Percentiles rank a stretch among this genome's conserved stretches.
Conservation (phyloP, 1,140 invertebrate genomes). For the Drosophila jambulina region DNA sequence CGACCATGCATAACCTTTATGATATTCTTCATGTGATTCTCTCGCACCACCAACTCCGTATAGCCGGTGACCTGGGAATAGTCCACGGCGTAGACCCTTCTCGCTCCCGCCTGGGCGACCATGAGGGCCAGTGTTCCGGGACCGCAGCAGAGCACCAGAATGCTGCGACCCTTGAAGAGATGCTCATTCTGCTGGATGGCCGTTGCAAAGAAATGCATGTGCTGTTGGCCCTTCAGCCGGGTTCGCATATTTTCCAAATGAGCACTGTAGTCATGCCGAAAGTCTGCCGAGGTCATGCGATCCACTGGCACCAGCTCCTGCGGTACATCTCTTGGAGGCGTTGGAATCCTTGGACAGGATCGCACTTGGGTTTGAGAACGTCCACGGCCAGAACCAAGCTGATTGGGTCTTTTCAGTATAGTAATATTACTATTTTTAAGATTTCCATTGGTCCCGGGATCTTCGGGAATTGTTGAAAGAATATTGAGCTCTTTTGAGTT, state of each 20-base stretch:
- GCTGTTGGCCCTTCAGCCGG: conserved; percentile 98
- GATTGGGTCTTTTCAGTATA: neutral
- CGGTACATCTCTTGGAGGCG: conserved; percentile 31
- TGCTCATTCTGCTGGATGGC: conserved; percentile 99
- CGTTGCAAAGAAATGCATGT: conserved; percentile 97
- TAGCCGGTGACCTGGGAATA: conserved; percentile 98
- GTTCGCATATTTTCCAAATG: conserved; percentile 99
- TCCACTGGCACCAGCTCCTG: conserved; percentile 47
- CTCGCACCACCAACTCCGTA: conserved; percentile 92
- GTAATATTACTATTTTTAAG: neutral
- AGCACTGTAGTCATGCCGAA: conserved; percentile 87
- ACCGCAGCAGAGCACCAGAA: conserved; percentile 98
- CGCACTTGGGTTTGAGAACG: neutral
- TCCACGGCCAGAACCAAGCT: neutral
- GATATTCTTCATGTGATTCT: conserved; percentile 90
- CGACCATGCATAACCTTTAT: conserved; percentile 97
- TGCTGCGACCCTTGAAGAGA: conserved; percentile 95
- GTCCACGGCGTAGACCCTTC: conserved; percentile 97
- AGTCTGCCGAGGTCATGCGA: conserved; percentile 66
- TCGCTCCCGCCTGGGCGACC: conserved; percentile 98
- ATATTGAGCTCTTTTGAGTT: neutral
- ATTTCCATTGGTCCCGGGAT: neutral
- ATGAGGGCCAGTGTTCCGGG: conserved; percentile 99
- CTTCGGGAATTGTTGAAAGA: neutral
- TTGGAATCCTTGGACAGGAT: conserved; percentile 8